Evolutionary conservation across 1,140 invertebrate species (phyloP), one percentile per base, ranked within the genome.

Genomic region (Nymphalis io): DNA sequence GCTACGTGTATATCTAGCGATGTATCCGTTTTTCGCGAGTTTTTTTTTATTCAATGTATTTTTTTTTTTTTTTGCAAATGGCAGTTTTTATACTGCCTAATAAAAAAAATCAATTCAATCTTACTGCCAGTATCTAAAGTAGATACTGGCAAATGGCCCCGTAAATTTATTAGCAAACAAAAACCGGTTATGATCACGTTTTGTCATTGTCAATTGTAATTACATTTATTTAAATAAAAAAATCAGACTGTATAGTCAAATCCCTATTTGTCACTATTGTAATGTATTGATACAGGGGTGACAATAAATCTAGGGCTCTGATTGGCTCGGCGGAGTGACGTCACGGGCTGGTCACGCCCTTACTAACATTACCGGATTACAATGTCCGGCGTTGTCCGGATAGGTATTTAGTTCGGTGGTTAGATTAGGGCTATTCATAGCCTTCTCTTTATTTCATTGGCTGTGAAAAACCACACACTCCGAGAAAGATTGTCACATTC

Each of bases 301-400:
- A 85, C 85, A 87, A 85, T 87, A 71, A 82, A 77, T 61, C 69
- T 57, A 58, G 65, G 66, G 57, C 68, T 75, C 38, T 75, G 73
- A 87, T 86, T 87, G 87, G 84, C 66, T 70, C 63, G 82, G 63
- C 68, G 60, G n/a, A 21, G 74, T 85, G 83, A 88, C 86, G 84
- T 88, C 84, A 88, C 79, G 39, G 76, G 74, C 68, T 64, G 75
- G 81, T 81, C 80, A 79, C 78, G 77, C 79, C 74, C 79, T 78
- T 72, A 72, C 66, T 61, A 15, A 20, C 72, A 78, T 76, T 79
- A 80, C 78, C 74, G 79, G 80, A 84, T 80, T 78, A 84, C 74
- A 71, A 66, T 82, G 80, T 78, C 83, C 81, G 81, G 75, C 68
- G 60, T 11, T 18, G 46, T 46, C 59, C 66, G 39, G 48, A 23